Percentiles rank a stretch among this genome's conserved stretches.
Conservation (phyloP, 2,888 invertebrate species). For the Dione vanillae region DNA sequence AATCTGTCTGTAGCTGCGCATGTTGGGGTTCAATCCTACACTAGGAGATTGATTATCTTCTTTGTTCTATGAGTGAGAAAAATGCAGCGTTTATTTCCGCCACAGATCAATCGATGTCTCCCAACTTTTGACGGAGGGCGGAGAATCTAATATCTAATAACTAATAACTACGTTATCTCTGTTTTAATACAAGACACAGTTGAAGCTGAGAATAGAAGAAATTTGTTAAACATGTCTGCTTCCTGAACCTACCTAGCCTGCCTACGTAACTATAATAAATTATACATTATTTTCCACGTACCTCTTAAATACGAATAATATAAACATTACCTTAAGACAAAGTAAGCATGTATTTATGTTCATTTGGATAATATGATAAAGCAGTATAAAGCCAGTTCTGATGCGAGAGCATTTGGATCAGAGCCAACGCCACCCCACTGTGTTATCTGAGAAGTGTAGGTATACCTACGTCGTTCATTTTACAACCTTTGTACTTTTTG, state of each 20-base stretch:
- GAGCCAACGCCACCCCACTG: slow-evolving; percentile 32
- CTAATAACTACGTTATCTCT: no score
- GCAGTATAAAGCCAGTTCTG: slow-evolving; percentile 24
- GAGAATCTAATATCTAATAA: no score
- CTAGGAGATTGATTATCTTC: no score
- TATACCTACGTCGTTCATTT: slow-evolving; percentile 24
- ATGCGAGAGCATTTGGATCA: slow-evolving; percentile 27
- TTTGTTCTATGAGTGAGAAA: no score
- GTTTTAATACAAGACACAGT: no score
- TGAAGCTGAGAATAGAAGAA: background rate
- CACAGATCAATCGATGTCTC: no score
- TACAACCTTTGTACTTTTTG: slow-evolving; percentile 17
- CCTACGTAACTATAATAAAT: background rate
- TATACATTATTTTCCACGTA: background rate
- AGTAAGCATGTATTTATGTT: slow-evolving; percentile 10
- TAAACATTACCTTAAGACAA: background rate
- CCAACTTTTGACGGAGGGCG: no score
- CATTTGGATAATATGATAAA: slow-evolving; percentile 27
- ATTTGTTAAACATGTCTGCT: background rate
- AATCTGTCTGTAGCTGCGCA: no score
- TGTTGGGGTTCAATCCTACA: no score
- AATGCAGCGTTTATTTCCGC: no score
- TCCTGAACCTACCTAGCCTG: no score
- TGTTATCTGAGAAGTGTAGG: slow-evolving; percentile 31
- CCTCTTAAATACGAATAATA: background rate